phyloP scores from a whole-genome alignment of 1,140 invertebrate species.

The Octopus bimaculoides region DNA sequence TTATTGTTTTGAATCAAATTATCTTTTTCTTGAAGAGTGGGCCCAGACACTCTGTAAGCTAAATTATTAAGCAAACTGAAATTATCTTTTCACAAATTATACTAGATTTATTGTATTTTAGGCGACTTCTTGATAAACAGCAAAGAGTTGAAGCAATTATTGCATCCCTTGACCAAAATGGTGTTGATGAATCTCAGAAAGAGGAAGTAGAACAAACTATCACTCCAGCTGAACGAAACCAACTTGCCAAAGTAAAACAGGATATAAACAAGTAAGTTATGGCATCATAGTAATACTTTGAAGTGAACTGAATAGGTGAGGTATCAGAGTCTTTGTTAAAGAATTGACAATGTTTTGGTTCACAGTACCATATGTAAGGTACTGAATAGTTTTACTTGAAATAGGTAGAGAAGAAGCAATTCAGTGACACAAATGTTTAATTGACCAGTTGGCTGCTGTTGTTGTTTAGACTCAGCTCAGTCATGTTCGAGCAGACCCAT shows the following conservation, averaged over 20 bases:
- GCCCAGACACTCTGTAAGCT: no score
- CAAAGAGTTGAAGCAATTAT: conserved; percentile 77
- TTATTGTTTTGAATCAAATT: no score
- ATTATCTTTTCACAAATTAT: no score
- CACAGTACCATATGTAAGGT: not conserved
- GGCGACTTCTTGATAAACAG: conserved; percentile 79
- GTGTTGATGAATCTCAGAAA: conserved; percentile 72
- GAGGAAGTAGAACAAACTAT: conserved; percentile 77
- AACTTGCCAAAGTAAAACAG: conserved; percentile 68
- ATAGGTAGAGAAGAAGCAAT: no score
- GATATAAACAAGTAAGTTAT: conserved; percentile 63
- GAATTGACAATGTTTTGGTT: not conserved
- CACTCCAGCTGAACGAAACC: conserved; percentile 72
- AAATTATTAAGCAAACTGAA: no score
- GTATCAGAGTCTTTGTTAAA: not conserved
- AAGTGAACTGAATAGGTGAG: no score
- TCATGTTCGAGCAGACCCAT: no score
- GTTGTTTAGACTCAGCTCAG: no score
- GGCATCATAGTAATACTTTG: no score
- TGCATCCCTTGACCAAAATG: conserved; percentile 71
- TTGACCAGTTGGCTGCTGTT: no score
- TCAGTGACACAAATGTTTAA: no score
- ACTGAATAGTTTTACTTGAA: not conserved
- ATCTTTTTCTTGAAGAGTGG: no score
- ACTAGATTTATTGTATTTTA: conserved; percentile 16